phyloP scores from a whole-genome alignment of 1,140 invertebrate genomes.

The Panagrolaimus sp. region DNA sequence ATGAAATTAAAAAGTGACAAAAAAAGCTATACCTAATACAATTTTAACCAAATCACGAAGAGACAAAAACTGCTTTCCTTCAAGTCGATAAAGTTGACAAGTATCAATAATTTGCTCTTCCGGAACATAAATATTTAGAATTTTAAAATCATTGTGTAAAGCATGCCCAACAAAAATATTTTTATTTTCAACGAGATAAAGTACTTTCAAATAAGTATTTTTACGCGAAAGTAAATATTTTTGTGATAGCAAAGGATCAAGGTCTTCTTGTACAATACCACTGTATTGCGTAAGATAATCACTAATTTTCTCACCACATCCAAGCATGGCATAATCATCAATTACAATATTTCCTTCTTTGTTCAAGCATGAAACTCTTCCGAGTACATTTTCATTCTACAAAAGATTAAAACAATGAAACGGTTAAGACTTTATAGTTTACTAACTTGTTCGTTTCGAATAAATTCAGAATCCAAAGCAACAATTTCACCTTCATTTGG shows the following conservation, averaged over 20 bases:
- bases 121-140: neutral
- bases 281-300: constrained; percentile 6
- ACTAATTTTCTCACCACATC: neutral
- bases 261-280: neutral
- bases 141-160: neutral
- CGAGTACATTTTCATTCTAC: neutral
- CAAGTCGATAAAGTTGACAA: neutral
- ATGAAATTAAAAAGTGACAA: neutral
- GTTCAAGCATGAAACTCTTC: neutral
- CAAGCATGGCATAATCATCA: neutral
- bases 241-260: neutral
- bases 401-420: neutral
- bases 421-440: neutral
- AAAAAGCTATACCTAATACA: constrained; percentile 1
- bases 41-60: neutral
- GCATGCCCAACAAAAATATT: constrained; percentile 1
- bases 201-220: neutral
- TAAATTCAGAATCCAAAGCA: constrained; percentile 4
- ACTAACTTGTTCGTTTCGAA: neutral
- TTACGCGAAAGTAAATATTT: neutral
- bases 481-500: neutral
- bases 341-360: neutral
- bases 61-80: neutral
- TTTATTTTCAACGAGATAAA: neutral
- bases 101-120: neutral